Percentiles rank a stretch among this genome's conserved stretches.
Evolutionary conservation across 1,140 invertebrate genomes (phyloP).

Genomic region (Uloborus diversus): DNA sequence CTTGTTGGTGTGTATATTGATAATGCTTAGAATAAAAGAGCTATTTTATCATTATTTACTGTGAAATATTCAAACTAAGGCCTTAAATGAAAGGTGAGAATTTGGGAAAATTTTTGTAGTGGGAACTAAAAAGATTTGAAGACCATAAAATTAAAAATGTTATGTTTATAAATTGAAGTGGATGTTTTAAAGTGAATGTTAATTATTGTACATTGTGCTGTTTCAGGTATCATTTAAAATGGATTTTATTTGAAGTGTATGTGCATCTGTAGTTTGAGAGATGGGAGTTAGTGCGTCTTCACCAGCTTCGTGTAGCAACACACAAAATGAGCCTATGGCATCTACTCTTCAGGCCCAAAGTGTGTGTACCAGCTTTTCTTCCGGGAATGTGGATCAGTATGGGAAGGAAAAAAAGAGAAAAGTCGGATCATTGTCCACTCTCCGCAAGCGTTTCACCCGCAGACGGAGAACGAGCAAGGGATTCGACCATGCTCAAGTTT

Average conservation of each 20-base stretch:
- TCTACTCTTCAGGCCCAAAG: constrained; percentile 36
- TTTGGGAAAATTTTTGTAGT: too few species aligned
- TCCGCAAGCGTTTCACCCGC: constrained; percentile 77
- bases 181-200: too few species aligned
- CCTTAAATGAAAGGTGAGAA: too few species aligned
- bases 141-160: too few species aligned
- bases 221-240: not conserved
- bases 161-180: too few species aligned
- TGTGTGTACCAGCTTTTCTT: constrained; percentile 37
- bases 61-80: too few species aligned
- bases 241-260: not conserved
- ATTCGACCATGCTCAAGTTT: constrained; percentile 88
- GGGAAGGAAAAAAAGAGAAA: constrained; percentile 56
- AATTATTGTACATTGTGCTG: too few species aligned
- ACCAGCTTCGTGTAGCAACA: constrained; percentile 33
- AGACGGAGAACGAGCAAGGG: constrained; percentile 77
- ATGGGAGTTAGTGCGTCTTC: constrained; percentile 55
- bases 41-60: too few species aligned
- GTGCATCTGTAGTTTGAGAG: not conserved
- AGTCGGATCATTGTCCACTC: constrained; percentile 50
- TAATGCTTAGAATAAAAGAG: too few species aligned
- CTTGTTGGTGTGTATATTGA: too few species aligned
- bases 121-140: too few species aligned
- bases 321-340: constrained; percentile 20
- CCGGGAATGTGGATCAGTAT: constrained; percentile 33